These are phyloP conservation scores for Periophthalmodon schlosseri DNA, from an alignment of 2,113 vertebrate genomes.

Conservation along the genomic window DNA sequence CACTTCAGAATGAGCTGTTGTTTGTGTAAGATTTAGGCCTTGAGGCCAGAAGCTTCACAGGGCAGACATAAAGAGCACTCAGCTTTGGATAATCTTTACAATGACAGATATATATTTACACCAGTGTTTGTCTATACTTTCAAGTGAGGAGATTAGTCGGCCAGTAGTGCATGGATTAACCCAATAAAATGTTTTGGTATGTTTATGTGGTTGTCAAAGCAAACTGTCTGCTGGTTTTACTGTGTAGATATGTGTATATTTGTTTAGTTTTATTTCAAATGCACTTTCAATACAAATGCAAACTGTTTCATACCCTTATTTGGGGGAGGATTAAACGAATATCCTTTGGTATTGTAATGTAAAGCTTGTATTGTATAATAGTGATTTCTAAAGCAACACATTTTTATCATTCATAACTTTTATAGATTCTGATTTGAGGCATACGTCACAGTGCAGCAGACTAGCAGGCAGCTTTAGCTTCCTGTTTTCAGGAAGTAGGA, in stretches of 20 bases:
- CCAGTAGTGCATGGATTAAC: not conserved
- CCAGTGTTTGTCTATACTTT: conserved; percentile 19
- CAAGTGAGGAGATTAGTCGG: not conserved
- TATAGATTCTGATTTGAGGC: no score
- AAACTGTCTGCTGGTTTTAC: not conserved
- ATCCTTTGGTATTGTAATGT: no score
- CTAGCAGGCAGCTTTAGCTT: no score
- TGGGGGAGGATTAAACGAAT: no score
- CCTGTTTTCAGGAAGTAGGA: not conserved
- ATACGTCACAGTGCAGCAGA: no score
- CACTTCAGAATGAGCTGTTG: not conserved
- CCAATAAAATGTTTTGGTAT: not conserved
- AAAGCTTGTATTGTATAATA: no score
- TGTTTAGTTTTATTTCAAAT: not conserved
- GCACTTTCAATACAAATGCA: not conserved
- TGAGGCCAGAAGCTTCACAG: conserved; percentile 9
- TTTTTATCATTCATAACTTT: no score
- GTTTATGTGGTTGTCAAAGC: not conserved
- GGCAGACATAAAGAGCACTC: conserved; percentile 18
- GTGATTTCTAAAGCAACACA: not conserved
- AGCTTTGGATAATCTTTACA: conserved; percentile 42
- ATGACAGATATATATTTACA: conserved; percentile 17
- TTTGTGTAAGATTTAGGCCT: not conserved
- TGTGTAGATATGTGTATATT: not conserved
- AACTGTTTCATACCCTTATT: no score